Base-by-base conservation (phyloP, 2,888 invertebrate genomes). In the Torymus aiolomorphi region DNA sequence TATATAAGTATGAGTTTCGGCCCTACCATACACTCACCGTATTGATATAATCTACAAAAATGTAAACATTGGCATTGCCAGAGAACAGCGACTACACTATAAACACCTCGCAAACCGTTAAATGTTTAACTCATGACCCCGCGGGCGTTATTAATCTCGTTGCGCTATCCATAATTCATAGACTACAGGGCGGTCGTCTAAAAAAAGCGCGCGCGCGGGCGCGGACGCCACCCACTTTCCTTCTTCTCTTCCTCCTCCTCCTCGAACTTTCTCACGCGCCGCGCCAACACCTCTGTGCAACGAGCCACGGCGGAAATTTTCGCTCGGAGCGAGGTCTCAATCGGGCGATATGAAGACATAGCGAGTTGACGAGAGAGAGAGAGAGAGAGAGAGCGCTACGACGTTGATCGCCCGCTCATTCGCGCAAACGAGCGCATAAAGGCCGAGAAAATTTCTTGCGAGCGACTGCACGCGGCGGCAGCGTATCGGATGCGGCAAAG, bases 351-450 rank as follows among this genome's bases (percentile, higher is more conserved):
- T 80, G 56, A 52, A 82, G 79, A 74, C 71, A 61, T 69, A 31
- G 62, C n/a, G 10, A 18, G 76, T 75, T 81, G 81, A 81, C 78
- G 75, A 80, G 82, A 31, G 31, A 31, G 31, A 31, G 3, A 31
- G 31, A 31, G 5, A n/a, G n/a, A n/a, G n/a, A n/a, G n/a, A 42
- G 42, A 72, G 18, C 65, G 71, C 61, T 77, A 65, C 65, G 80
- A 82, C 82, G 80, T 83, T 83, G 81, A 83, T 83, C 75, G 75
- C 31, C 20, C 51, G 57, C 59, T 71, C 67, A 16, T 52, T 74
- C 62, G 70, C 66, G 67, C 69, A 80, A 76, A 78, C 76, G 65
- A 74, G 74, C 70, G 72, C 77, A 77, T 82, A 83, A 83, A 83
- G 81, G 71, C 77, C 78, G 24, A 56, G 52, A 16, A 69, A 74